Base-by-base conservation (phyloP, 92 coral and sea anemone species). In the Siderastrea siderea region DNA sequence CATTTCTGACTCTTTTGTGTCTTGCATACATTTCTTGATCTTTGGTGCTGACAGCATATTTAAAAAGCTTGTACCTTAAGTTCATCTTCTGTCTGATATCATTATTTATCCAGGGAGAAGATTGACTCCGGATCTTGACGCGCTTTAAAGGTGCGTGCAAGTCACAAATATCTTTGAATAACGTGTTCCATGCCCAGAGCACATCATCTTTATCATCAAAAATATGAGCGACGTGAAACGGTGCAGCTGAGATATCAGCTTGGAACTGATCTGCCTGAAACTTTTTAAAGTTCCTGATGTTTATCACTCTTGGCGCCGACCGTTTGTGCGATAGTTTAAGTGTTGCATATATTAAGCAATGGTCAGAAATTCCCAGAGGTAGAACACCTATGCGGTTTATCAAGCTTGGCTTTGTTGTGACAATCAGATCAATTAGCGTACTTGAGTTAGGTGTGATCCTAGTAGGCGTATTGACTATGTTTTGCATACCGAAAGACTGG, bases 401-500 rank as follows among this genome's bases (percentile, higher is more conserved):
- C 38, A 91, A 68, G 50, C 82, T 75, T 15, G 61, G 66, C 61
- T 68, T 80, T 52, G 94, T 91, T 13, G 94, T 86, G 8, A 91
- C 88, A 47, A 87, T 91, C 68, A 91, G 44, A 70, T 91, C 91
- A 63, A 91, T 91, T 74, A 86, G 38, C 5, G 91, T 49, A 17
- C 50, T 73, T 85, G 90, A 12, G 43, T 55, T 26, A 61, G 78
- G 67, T 84, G 93, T 89, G 47, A 82, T 49, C 14, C 92, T 46
- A 12, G 94, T 91, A 47, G 90, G 87, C 60, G 74, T 79, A n/a
- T 75, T 49, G 44, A 91, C 71, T 14, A 86, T 80, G 67, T 91
- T 91, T 51, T 86, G 94, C 91, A 91, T 86, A 77, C 59, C 84
- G 76, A 86, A 91, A 16, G 62, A 73, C 11, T 91, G 68, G 67